Evolutionary conservation across 2,888 invertebrate genomes (phyloP).

Genomic region (Piscicola geometra): DNA sequence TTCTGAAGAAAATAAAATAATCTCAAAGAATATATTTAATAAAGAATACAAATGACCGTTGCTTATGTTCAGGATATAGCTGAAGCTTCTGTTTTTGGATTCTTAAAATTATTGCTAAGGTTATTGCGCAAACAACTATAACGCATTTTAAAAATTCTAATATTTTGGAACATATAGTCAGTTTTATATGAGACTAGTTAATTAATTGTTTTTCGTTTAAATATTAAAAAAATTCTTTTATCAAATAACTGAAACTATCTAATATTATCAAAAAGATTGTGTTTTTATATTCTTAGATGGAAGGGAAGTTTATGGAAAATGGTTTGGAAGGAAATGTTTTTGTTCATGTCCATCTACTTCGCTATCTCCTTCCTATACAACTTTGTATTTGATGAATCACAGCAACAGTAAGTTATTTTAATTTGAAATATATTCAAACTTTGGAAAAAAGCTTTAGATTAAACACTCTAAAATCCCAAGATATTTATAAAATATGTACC

Average conservation of each 20-base stretch:
- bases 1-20: no score
- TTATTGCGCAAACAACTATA: not conserved
- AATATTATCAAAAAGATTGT: no score
- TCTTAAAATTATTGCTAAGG: constrained; percentile 26
- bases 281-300: constrained; percentile 28
- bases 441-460: not conserved
- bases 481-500: no score
- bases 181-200: no score
- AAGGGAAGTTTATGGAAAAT: constrained; percentile 32
- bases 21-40: no score
- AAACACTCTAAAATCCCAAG: not conserved
- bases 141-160: not conserved
- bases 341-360: constrained; percentile 12
- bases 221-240: no score
- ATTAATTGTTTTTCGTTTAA: no score
- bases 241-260: no score
- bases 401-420: constrained; percentile 10
- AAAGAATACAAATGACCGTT: constrained; percentile 29
- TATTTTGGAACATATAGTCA: not conserved
- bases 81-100: constrained; percentile 22
- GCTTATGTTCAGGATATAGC: constrained; percentile 22
- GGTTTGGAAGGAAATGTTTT: constrained; percentile 23
- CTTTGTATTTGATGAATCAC: not conserved
- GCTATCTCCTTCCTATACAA: constrained; percentile 14
- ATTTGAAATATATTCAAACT: not conserved